Percentiles rank a stretch among this genome's conserved stretches.
These are phyloP conservation scores for Stegodyphus dumicola DNA, from an alignment of 1,140 invertebrate species.

Conservation along the genomic window DNA sequence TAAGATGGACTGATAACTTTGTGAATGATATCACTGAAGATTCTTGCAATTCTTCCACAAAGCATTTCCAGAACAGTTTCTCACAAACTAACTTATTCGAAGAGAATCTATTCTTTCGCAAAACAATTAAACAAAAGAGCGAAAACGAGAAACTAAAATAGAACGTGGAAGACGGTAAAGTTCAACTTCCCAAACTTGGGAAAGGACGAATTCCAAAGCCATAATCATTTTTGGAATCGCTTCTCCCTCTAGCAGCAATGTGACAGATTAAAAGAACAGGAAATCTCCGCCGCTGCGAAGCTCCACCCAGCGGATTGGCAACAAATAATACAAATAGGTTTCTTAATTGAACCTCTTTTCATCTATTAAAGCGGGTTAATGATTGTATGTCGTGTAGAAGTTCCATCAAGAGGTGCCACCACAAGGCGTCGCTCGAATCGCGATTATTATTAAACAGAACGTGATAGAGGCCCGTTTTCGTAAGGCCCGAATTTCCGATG, in stretches of 20 bases:
- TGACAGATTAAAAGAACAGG: background rate
- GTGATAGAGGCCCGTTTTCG: constrained; percentile 22
- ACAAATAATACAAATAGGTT: constrained; percentile 37
- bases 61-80: no score
- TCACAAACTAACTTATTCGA: no score
- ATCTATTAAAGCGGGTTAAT: constrained; percentile 43
- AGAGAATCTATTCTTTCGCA: no score
- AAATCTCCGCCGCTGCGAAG: background rate
- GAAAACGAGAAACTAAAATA: no score
- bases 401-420: background rate
- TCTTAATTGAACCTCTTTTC: constrained; percentile 10
- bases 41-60: no score
- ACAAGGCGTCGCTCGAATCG: background rate
- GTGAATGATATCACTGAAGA: no score
- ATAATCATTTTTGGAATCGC: background rate
- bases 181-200: no score
- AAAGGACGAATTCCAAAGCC: no score
- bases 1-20: no score
- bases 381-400: constrained; percentile 25
- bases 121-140: no score
- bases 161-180: no score
- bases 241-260: background rate
- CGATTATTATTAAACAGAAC: constrained; percentile 10
- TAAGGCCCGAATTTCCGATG: constrained; percentile 20
- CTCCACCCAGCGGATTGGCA: constrained; percentile 11